Conservation (phyloP, 1,140 invertebrate genomes). For the Cyclargus thomasi region DNA sequence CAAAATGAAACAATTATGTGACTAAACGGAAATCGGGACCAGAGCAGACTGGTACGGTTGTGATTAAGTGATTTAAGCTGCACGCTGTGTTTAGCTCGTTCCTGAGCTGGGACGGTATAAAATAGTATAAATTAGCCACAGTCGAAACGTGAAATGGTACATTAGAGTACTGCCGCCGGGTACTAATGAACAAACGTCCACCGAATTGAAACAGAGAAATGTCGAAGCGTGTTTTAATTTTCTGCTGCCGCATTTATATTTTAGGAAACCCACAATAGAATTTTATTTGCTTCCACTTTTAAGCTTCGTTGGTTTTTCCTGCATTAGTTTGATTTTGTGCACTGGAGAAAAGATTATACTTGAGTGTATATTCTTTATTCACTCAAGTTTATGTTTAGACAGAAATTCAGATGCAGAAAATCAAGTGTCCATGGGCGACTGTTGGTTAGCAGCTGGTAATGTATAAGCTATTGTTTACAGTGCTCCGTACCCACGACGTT, state of each 20-base stretch:
- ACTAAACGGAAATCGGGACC: not conserved
- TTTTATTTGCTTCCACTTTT: not conserved
- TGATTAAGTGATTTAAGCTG: constrained; percentile 1
- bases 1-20: not conserved
- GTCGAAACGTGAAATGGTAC: constrained; percentile 3
- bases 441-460: too few species aligned
- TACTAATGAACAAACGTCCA: constrained; percentile 9
- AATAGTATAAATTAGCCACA: constrained; percentile 9
- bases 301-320: too few species aligned
- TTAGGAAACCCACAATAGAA: not conserved
- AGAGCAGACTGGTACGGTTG: not conserved
- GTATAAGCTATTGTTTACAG: too few species aligned
- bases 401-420: too few species aligned
- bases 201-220: constrained; percentile 11
- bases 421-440: too few species aligned
- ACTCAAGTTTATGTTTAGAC: too few species aligned
- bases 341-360: too few species aligned
- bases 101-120: not conserved
- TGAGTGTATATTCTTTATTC: too few species aligned
- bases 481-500: too few species aligned
- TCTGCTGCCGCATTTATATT: not conserved
- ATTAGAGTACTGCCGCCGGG: constrained; percentile 10
- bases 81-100: constrained; percentile 10
- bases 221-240: constrained; percentile 12
- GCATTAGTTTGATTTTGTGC: too few species aligned